Conservation (phyloP, 2,113 vertebrate species). For the Mustelus asterias region DNA sequence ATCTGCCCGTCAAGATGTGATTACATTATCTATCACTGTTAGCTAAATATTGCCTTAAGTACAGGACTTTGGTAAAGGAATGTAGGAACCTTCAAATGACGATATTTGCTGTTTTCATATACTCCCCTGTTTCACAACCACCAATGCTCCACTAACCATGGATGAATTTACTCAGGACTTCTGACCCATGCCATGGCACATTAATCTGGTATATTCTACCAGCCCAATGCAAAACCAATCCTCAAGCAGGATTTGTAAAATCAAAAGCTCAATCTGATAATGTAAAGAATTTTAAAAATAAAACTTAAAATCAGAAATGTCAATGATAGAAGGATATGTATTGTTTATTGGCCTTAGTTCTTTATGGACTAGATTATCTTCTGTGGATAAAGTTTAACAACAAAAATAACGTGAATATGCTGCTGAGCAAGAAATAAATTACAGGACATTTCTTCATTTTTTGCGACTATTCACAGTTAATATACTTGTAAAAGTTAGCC, state of each 20-base stretch:
- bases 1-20: background rate
- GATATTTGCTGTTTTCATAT: constrained; percentile 14
- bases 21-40: background rate
- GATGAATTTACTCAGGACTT: background rate
- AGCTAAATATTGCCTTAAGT: background rate
- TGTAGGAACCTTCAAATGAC: constrained; percentile 2
- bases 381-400: background rate
- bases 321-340: background rate
- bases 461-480: background rate
- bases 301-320: background rate
- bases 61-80: background rate
- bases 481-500: background rate
- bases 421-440: background rate
- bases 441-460: background rate
- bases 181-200: background rate
- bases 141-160: background rate
- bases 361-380: background rate
- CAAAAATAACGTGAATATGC: background rate
- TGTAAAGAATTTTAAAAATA: background rate
- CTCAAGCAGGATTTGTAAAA: constrained; percentile 12
- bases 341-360: background rate
- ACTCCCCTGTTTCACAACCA: constrained; percentile 15
- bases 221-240: background rate
- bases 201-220: background rate
- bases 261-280: background rate